A percentile compares a stretch with the other conserved stretches of the same genome.
phyloP scores from a whole-genome alignment of 37 sponge, comb jelly and placozoan genomes.

The Theonella swinhoei region DNA sequence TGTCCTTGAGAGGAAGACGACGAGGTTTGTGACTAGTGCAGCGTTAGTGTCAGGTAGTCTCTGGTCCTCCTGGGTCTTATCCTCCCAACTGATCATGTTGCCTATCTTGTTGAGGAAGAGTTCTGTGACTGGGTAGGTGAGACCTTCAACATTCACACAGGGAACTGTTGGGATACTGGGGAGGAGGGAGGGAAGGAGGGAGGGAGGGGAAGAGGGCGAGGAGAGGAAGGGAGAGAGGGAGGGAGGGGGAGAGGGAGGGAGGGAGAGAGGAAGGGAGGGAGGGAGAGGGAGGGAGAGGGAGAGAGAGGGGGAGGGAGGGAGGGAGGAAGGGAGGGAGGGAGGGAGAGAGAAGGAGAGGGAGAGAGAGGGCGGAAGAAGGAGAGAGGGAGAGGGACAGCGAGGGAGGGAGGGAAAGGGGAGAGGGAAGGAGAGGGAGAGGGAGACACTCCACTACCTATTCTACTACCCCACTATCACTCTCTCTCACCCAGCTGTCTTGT shows the following conservation, averaged over 20 bases:
- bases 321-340: neutral
- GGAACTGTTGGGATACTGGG: neutral
- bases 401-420: neutral
- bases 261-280: neutral
- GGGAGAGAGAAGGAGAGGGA: neutral
- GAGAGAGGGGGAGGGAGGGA: neutral
- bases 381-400: neutral
- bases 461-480: no score
- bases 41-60: neutral
- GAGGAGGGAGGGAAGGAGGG: neutral
- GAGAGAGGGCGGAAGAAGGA: no score
- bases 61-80: neutral
- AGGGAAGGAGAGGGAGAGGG: neutral
- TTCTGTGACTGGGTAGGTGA: neutral
- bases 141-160: neutral
- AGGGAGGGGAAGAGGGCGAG: neutral
- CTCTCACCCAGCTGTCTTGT: slow-evolving; percentile 15
- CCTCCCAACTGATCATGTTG: slow-evolving; percentile 3
- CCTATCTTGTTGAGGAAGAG: neutral
- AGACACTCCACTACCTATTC: no score
- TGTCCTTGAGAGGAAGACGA: neutral
- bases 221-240: neutral
- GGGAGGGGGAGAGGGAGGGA: neutral
- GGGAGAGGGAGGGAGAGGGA: neutral
- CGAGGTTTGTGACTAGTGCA: neutral